Conservation (phyloP, 2,888 invertebrate genomes). For the Myathropa florea region DNA sequence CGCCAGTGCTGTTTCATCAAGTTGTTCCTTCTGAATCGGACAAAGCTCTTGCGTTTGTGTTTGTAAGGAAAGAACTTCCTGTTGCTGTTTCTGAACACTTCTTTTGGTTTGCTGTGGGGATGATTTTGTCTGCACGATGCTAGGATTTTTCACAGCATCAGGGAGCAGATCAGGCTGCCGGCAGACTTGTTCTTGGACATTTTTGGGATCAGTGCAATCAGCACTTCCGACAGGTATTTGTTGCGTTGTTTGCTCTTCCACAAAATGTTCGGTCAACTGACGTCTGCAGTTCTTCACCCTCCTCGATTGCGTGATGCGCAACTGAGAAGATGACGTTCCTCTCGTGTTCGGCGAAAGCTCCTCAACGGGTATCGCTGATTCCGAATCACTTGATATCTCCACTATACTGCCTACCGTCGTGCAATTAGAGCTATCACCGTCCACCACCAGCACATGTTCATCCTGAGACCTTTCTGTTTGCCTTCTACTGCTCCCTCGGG, state of each 20-base stretch:
- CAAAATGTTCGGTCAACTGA: background rate
- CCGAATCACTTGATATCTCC: conserved; percentile 18
- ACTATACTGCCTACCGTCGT: conserved; percentile 15
- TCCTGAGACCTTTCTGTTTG: background rate
- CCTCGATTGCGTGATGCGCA: background rate
- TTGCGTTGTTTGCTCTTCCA: background rate
- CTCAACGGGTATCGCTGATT: background rate
- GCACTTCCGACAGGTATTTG: background rate
- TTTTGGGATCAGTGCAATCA: background rate
- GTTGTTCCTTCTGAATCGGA: background rate
- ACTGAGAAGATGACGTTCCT: background rate
- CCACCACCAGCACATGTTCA: background rate
- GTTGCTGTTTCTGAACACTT: background rate
- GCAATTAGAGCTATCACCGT: conserved; percentile 26
- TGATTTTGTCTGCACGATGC: no score
- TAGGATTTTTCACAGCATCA: background rate
- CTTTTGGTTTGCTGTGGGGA: background rate
- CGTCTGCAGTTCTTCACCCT: background rate
- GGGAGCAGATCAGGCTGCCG: background rate
- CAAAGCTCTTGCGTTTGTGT: no score
- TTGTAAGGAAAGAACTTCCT: background rate
- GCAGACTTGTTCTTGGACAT: background rate
- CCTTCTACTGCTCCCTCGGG: background rate
- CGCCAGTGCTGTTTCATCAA: background rate
- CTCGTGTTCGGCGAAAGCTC: background rate